Evolutionary conservation across 2,797 vertebrate species (phyloP).

Genomic region (Melanotaenia maccullochi): DNA sequence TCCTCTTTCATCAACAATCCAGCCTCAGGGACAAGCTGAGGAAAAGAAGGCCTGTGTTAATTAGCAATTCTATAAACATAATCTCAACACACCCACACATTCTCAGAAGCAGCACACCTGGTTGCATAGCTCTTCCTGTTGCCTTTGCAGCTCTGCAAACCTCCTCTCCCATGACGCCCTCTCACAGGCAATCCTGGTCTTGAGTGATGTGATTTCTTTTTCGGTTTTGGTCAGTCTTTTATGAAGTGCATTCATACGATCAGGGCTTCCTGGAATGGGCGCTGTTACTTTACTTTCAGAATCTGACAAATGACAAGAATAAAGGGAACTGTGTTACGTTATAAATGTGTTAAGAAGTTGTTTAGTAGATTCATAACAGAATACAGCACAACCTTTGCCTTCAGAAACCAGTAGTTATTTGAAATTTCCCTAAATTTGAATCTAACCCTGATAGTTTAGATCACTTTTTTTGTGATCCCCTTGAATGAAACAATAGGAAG

Average conservation of each 20-base stretch:
- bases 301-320: constrained; percentile 35
- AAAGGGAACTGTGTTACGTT: too few species aligned
- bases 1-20: constrained; percentile 45
- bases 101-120: constrained; percentile 69
- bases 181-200: constrained; percentile 79
- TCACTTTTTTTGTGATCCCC: background rate
- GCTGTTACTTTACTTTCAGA: constrained; percentile 44
- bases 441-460: background rate
- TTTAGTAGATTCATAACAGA: too few species aligned
- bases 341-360: too few species aligned
- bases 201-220: constrained; percentile 82
- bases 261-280: constrained; percentile 62
- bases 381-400: background rate
- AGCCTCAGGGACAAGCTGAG: constrained; percentile 65
- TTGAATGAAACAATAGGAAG: background rate
- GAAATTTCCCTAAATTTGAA: background rate
- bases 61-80: background rate
- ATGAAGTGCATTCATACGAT: constrained; percentile 61
- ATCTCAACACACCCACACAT: constrained; percentile 7
- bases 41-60: background rate
- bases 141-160: constrained; percentile 77
- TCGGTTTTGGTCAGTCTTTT: constrained; percentile 82
- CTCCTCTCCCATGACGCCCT: constrained; percentile 79
- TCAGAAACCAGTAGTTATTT: background rate
- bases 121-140: constrained; percentile 80